phyloP scores from a whole-genome alignment of 2,888 invertebrate species.

The Autographa pulchrina region DNA sequence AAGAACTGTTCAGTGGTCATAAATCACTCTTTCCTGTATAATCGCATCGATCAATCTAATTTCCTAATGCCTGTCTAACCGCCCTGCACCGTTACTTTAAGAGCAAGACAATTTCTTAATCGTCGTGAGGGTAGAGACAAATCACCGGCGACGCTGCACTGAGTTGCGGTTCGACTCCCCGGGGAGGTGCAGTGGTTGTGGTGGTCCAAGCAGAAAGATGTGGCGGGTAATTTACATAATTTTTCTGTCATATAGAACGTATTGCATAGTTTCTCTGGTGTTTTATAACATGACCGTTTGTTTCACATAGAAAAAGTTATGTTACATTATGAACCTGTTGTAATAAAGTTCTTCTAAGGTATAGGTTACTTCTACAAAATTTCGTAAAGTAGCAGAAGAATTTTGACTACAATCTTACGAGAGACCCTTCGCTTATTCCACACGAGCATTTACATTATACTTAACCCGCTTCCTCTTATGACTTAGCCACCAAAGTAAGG shows the following conservation, averaged over 20 bases:
- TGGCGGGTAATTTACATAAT: conserved; percentile 25
- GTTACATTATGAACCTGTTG: too few species aligned
- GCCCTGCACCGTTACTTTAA: conserved; percentile 60
- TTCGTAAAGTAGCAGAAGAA: too few species aligned
- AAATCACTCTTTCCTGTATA: conserved; percentile 17
- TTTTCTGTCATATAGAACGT: too few species aligned
- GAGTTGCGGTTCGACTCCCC: conserved; percentile 75
- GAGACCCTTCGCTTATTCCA: too few species aligned
- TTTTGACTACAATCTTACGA: too few species aligned
- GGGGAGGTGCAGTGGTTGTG: conserved; percentile 69
- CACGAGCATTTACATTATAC: neutral
- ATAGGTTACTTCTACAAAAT: too few species aligned
- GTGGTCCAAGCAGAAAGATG: conserved; percentile 53
- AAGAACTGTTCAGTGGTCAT: conserved; percentile 9
- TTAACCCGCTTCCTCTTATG: conserved; percentile 44
- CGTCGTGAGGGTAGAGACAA: conserved; percentile 80
- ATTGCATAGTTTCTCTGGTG: too few species aligned
- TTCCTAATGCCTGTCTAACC: conserved; percentile 49
- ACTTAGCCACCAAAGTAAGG: conserved; percentile 54
- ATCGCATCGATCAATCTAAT: conserved; percentile 49
- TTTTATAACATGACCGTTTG: too few species aligned
- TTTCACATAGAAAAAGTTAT: too few species aligned
- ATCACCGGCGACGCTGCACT: conserved; percentile 80
- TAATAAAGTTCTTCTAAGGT: too few species aligned
- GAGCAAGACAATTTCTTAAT: conserved; percentile 81